phyloP scores from a whole-genome alignment of 2,797 vertebrate species.

The Leucoraja ocellata region DNA sequence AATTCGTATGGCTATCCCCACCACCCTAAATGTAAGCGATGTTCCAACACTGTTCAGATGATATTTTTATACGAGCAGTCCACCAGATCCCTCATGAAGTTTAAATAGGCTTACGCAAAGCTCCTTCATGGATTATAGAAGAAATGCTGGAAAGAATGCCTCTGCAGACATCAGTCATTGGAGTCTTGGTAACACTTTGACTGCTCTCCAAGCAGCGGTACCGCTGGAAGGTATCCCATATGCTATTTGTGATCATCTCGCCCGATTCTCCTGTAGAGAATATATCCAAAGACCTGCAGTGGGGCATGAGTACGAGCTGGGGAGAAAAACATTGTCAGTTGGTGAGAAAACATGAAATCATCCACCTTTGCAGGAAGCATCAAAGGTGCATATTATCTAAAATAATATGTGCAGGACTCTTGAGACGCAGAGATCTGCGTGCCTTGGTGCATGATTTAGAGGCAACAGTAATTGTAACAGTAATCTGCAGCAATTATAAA shows the following conservation, averaged over 20 bases:
- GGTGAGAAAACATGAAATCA: no score
- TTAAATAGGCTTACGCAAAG: conserved; percentile 65
- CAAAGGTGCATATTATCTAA: no score
- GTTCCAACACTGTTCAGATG: not conserved
- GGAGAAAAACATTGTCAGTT: not conserved
- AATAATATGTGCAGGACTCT: no score
- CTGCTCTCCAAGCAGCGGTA: conserved; percentile 94
- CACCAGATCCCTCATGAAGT: not conserved
- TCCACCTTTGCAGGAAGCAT: no score
- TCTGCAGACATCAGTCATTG: conserved; percentile 83
- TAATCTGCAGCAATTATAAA: no score
- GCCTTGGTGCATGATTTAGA: no score
- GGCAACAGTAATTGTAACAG: no score
- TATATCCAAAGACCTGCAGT: conserved; percentile 87
- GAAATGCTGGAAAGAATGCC: conserved; percentile 92
- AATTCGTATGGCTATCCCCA: no score
- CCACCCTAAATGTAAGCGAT: not conserved
- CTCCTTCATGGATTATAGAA: conserved; percentile 79
- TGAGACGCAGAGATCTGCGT: no score
- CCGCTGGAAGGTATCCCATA: conserved; percentile 87
- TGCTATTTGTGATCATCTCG: conserved; percentile 61
- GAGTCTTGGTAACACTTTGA: conserved; percentile 80
- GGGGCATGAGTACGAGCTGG: conserved; percentile 90
- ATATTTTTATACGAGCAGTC: not conserved
- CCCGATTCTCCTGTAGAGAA: conserved; percentile 73